phyloP scores from a whole-genome alignment of 2,888 invertebrate species.

The Thelaira solivaga region DNA sequence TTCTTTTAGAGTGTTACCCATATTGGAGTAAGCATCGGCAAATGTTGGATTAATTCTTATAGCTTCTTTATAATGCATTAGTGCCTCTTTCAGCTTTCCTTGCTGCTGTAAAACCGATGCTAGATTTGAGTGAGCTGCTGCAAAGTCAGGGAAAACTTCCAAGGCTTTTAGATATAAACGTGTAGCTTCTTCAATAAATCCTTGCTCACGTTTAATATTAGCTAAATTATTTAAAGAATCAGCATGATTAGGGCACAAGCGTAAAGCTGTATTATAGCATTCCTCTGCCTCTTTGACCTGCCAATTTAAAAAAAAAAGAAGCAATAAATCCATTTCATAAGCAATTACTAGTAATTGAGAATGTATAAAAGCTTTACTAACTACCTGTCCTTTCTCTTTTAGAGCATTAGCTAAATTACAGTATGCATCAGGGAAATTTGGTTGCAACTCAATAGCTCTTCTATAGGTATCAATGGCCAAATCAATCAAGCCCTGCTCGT shows the following conservation, averaged over 20 bases:
- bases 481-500: constrained; percentile 98
- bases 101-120: constrained; percentile 99
- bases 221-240: constrained; percentile 99
- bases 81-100: constrained; percentile 96
- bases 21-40: constrained; percentile 99
- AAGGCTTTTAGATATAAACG: constrained; percentile 92
- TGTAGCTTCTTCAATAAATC: constrained; percentile 97
- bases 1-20: constrained; percentile 99
- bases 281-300: constrained; percentile 95
- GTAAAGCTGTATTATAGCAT: constrained; percentile 96
- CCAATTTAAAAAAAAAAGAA: constrained; percentile 19
- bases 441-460: constrained; percentile 97
- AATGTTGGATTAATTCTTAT: constrained; percentile 98
- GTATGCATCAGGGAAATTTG: constrained; percentile 99
- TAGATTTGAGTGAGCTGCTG: constrained; percentile 98
- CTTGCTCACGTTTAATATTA: constrained; percentile 99
- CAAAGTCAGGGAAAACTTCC: constrained; percentile 98
- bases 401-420: constrained; percentile 99
- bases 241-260: constrained; percentile 96
- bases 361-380: no score
- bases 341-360: no score
- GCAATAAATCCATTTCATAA: no score
- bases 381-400: constrained; percentile 95
- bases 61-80: constrained; percentile 98
- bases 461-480: constrained; percentile 98